Evolutionary conservation across 2,797 vertebrate species (phyloP), one percentile per base, ranked within the genome.

Genomic region (Synanceia verrucosa): DNA sequence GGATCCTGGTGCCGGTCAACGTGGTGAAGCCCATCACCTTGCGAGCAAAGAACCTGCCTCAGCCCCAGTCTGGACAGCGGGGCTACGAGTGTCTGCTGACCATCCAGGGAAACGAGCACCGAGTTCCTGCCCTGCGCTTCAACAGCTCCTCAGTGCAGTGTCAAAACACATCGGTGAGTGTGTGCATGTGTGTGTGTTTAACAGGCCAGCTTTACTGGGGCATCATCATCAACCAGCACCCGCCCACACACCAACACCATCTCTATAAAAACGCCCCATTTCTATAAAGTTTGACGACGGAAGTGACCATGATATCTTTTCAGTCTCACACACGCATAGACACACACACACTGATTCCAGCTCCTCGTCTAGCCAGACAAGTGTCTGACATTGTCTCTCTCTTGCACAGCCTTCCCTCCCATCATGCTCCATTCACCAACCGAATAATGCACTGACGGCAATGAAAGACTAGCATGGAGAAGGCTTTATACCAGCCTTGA

Each of bases 131-230:
- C 21, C 78, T 99, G 68, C 95, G 98, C 73, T 99, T 99, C 92
- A 99, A 99, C 94, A 98, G 97, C 90, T 98, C 97, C 90, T 98
- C 97, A 0, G 96, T 99, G 63, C 97, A 99, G 87, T 99, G 98
- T 90, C 98, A 99, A 88, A 99, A 99, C 93, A 99, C 96, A 48
- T 99, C 97, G 33, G 98, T 99, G 91, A 24, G 61, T 60, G 36
- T 24, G 41, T 55, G 16, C 11, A 3, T 29, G 10, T 57, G 23
- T 71, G 39, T 34, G 29, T 53, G 51, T 65, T 70, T 66, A 19
- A 48, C 19, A 44, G 41, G 12, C 51, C 47, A 55, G 33, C 23
- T 7, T 70, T 36, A 60, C 24, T 58, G 18, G 55, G 21, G 56
- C 24, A 37, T 74, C 41, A 57, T 65, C 26, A 57, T 31, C 41